These are phyloP conservation scores for Melipona quadrifasciata DNA, from an alignment of 1,140 invertebrate species.

Conservation along the genomic window DNA sequence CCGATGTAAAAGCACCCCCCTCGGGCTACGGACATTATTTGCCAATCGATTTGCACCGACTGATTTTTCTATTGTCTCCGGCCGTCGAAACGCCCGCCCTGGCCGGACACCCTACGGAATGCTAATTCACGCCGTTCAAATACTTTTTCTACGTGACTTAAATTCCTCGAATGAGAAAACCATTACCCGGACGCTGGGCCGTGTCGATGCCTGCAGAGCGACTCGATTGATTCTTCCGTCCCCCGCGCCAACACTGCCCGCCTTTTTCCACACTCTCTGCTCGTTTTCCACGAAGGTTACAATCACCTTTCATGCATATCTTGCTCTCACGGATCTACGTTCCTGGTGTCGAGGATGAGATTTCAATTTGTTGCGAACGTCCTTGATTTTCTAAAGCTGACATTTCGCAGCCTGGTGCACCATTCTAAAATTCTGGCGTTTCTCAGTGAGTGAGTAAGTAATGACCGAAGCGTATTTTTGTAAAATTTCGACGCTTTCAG, in stretches of 20 bases:
- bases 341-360: background rate
- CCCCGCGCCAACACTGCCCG: background rate
- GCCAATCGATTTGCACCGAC: constrained; percentile 66
- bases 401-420: background rate
- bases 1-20: constrained; percentile 29
- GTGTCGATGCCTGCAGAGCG: constrained; percentile 38
- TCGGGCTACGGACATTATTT: constrained; percentile 67
- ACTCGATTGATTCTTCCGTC: constrained; percentile 66
- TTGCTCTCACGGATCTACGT: background rate
- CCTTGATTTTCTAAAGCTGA: background rate
- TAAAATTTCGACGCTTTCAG: too few relatives aligned
- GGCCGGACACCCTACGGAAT: constrained; percentile 67
- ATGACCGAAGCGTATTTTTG: too few relatives aligned
- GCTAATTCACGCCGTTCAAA: constrained; percentile 72
- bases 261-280: background rate
- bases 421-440: background rate
- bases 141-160: constrained; percentile 77
- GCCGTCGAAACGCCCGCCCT: constrained; percentile 59
- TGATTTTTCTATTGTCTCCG: constrained; percentile 72
- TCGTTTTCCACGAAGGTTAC: background rate
- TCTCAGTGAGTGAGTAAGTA: too few relatives aligned
- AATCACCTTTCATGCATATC: background rate
- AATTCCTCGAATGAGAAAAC: constrained; percentile 71
- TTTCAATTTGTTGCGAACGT: background rate
- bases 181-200: constrained; percentile 56